Percentiles rank a stretch among this genome's conserved stretches.
Evolutionary conservation across 1,140 invertebrate species (phyloP).

Genomic region (Lucilia sericata): DNA sequence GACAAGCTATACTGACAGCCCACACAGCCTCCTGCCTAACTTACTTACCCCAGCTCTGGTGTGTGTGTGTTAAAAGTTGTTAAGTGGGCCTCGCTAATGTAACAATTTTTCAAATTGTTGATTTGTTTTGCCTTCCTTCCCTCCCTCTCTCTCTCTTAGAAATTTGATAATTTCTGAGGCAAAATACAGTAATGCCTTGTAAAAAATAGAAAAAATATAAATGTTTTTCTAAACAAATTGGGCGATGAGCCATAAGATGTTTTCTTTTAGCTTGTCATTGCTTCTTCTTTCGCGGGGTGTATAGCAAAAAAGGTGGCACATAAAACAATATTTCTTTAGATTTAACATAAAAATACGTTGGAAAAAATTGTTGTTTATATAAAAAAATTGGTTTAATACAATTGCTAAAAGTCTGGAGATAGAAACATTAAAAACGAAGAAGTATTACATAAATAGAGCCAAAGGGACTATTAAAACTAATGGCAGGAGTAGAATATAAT

Average conservation of each 20-base stretch:
- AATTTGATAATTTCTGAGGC: neutral
- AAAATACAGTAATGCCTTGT: too few relatives aligned
- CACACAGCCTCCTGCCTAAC: neutral
- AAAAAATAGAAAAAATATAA: neutral
- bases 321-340: slow-evolving; percentile 19
- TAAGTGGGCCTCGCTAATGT: slow-evolving; percentile 41
- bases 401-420: neutral
- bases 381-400: neutral
- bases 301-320: neutral
- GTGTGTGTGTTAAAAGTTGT: slow-evolving; percentile 1
- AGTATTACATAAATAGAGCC: slow-evolving; percentile 29
- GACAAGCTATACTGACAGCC: neutral
- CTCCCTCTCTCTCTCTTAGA: neutral
- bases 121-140: neutral
- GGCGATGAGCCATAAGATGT: slow-evolving; percentile 25
- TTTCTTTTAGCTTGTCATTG: neutral
- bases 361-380: neutral
- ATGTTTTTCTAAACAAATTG: slow-evolving; percentile 23
- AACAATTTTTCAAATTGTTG: slow-evolving; percentile 32
- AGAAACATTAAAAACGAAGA: slow-evolving; percentile 1
- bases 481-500: neutral
- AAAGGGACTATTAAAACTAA: slow-evolving; percentile 32
- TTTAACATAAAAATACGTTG: neutral
- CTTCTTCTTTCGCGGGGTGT: neutral
- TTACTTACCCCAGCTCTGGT: neutral